phyloP scores from a whole-genome alignment of 2,888 invertebrate genomes.

The Amphimallon solstitiale region DNA sequence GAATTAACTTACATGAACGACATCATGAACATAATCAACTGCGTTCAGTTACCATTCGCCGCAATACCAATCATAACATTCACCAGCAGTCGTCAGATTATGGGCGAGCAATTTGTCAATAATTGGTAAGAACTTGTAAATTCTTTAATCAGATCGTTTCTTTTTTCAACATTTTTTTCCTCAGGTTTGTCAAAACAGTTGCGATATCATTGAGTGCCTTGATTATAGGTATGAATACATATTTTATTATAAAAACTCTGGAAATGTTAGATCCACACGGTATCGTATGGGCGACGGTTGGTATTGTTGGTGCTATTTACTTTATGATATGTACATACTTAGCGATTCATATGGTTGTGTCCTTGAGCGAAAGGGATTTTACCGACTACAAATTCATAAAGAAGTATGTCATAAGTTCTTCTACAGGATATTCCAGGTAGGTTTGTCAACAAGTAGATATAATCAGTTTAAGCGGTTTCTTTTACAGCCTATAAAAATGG shows the following conservation, averaged over 20 bases:
- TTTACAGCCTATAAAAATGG: too few species aligned
- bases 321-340: slow-evolving; percentile 79
- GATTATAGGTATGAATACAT: slow-evolving; percentile 83
- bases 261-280: slow-evolving; percentile 61
- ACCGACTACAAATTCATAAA: slow-evolving; percentile 67
- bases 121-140: slow-evolving; percentile 68
- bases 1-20: slow-evolving; percentile 86
- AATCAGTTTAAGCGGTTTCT: too few species aligned
- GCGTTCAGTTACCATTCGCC: slow-evolving; percentile 87
- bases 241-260: slow-evolving; percentile 76
- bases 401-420: slow-evolving; percentile 68
- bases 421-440: slow-evolving; percentile 71
- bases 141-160: too few species aligned
- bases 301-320: slow-evolving; percentile 73
- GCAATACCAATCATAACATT: slow-evolving; percentile 87
- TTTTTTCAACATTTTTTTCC: slow-evolving; percentile 53
- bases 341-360: slow-evolving; percentile 75
- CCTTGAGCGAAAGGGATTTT: slow-evolving; percentile 70
- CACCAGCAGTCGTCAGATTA: slow-evolving; percentile 79
- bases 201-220: slow-evolving; percentile 73
- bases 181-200: slow-evolving; percentile 75
- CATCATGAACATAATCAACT: slow-evolving; percentile 86
- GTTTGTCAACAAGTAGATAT: too few species aligned
- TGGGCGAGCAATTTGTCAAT: slow-evolving; percentile 83
- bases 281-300: slow-evolving; percentile 63